Evolutionary conservation across 1,140 invertebrate species (phyloP), one percentile per base, ranked within the genome.

Genomic region (Varroa destructor): DNA sequence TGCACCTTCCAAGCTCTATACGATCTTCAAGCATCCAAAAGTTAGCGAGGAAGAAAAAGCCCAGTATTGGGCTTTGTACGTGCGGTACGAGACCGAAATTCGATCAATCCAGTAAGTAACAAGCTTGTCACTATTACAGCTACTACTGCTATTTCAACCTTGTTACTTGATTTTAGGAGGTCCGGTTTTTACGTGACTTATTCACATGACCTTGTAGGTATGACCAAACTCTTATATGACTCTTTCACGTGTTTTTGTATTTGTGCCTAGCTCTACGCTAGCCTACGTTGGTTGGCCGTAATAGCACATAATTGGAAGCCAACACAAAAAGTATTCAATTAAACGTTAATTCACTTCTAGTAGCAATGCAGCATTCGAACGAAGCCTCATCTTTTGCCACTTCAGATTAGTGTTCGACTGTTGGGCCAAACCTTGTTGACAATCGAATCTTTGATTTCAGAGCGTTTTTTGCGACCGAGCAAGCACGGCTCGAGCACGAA

Each of bases 21-120:
- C 3, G 8, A 12, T 67, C 40, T 46, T 46, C 3, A 40, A 67
- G 1, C 61, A 67, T 67, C 61, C 61, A 12, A 4, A 36, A 14
- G 8, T 67, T 46, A 67, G 61, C 40, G 12, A 12, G 1, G 61
- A 14, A 37, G 61, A 67, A 8, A 67, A 67, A 8, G 14, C 37
- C 2, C 61, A 67, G 36, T 67, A 67, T 40, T 2, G 12, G 61
- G 61, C 10, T 12, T 46, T 67, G 5, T 12, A 43, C 61, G 37
- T 36, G 10, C 40, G 46, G 40, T 67, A 67, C 36, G 36, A 67
- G 12, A 46, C 2, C 10, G 61, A 67, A 37, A 67, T 67, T 46
- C 10, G 36, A 12, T n/a, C 61, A 5, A 67, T 67, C 2, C 61
- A 67, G 61, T 67, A 67, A 67, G 61, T 37, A 37, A 12, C 12